These are phyloP conservation scores for Amazona vittata DNA, from an alignment of 2,113 vertebrate genomes.

Conservation along the genomic window DNA sequence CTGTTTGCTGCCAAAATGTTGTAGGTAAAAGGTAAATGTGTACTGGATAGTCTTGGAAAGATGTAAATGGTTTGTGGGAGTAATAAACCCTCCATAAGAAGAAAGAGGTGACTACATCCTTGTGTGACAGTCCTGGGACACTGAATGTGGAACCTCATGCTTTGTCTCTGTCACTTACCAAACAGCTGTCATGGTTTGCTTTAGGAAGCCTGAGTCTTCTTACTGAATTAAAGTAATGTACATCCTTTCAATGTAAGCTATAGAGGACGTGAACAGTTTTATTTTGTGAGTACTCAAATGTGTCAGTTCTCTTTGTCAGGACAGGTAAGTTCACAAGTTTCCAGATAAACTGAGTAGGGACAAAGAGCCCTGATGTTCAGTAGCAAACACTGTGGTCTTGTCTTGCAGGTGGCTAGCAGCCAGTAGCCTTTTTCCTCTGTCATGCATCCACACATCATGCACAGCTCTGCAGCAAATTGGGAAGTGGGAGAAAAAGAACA, in stretches of 20 bases:
- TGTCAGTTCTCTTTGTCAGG: neutral
- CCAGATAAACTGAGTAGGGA: neutral
- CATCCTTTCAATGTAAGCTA: rapidly evolving
- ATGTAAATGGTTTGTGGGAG: neutral
- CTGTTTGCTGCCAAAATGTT: neutral
- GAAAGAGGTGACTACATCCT: neutral
- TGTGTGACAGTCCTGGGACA: neutral
- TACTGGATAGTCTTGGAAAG: neutral
- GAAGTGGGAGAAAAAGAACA: slow-evolving; percentile 90
- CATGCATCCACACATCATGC: slow-evolving; percentile 82
- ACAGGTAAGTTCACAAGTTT: neutral
- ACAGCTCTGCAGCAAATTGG: slow-evolving; percentile 56
- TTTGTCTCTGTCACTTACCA: neutral
- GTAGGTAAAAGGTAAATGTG: neutral
- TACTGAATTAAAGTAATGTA: neutral
- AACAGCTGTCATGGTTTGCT: neutral
- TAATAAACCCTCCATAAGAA: rapidly evolving
- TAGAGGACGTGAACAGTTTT: neutral
- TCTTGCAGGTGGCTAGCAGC: slow-evolving; percentile 74
- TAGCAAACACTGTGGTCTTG: neutral
- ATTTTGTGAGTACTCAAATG: neutral
- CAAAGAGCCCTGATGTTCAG: neutral
- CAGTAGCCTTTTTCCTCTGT: slow-evolving; percentile 53
- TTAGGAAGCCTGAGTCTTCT: neutral
- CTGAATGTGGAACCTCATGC: neutral